Percentiles rank a stretch among this genome's conserved stretches.
Conservation (phyloP, 1,140 invertebrate genomes). For the Saccostrea glomerata region DNA sequence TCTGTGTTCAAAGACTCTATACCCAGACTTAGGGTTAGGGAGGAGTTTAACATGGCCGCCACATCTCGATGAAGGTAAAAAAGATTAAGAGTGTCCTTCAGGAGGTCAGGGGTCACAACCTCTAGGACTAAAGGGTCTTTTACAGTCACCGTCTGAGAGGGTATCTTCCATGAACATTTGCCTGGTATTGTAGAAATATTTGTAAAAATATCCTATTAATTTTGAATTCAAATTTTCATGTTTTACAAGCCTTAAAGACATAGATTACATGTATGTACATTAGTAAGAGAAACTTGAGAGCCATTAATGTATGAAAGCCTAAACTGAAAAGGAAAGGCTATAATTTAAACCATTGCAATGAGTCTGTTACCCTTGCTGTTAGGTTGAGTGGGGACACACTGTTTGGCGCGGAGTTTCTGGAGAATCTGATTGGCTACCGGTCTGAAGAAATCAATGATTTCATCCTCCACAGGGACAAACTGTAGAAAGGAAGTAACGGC, state of each 20-base stretch:
- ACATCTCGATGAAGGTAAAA: slow-evolving; percentile 74
- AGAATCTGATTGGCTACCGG: slow-evolving; percentile 75
- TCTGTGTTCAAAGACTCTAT: slow-evolving; percentile 71
- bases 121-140: slow-evolving; percentile 68
- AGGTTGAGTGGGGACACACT: slow-evolving; percentile 73
- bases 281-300: too few relatives aligned
- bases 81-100: slow-evolving; percentile 70
- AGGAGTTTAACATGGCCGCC: slow-evolving; percentile 62
- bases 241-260: too few relatives aligned
- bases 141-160: slow-evolving; percentile 74
- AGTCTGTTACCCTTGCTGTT: slow-evolving; percentile 60
- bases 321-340: too few relatives aligned
- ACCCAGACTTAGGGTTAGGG: slow-evolving; percentile 70
- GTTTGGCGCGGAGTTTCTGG: slow-evolving; percentile 69
- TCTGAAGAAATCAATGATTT: slow-evolving; percentile 77
- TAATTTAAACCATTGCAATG: too few relatives aligned
- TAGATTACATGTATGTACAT: too few relatives aligned
- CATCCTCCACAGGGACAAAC: slow-evolving; percentile 77
- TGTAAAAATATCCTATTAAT: background rate
- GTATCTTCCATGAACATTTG: slow-evolving; percentile 70
- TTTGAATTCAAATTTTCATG: too few relatives aligned
- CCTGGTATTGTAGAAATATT: slow-evolving; percentile 55
- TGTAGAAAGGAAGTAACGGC: slow-evolving; percentile 73
- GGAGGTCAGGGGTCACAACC: slow-evolving; percentile 71
- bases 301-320: too few relatives aligned